Evolutionary conservation across 2,113 vertebrate species (phyloP).

Genomic region (Stercorarius parasiticus): DNA sequence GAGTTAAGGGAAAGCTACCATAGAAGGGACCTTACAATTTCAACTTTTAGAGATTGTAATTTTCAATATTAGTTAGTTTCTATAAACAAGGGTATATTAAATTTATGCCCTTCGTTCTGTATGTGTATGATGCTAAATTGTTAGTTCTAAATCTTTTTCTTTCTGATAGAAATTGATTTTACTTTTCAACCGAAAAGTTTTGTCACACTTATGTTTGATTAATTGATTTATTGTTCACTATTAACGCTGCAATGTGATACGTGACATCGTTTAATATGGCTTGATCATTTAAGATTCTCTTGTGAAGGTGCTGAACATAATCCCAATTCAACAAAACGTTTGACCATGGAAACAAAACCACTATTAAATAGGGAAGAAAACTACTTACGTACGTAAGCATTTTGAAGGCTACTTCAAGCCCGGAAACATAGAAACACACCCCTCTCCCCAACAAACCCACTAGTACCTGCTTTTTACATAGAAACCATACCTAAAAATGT

Average conservation of each 20-base stretch:
- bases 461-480: neutral
- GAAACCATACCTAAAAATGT: neutral
- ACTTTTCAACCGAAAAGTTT: neutral
- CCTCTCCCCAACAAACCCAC: neutral
- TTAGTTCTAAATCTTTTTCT: neutral
- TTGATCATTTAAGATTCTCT: neutral
- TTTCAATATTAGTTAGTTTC: neutral
- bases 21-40: neutral
- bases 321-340: neutral
- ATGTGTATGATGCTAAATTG: neutral
- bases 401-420: neutral
- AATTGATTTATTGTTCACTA: neutral
- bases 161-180: neutral
- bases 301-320: neutral
- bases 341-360: neutral
- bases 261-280: neutral
- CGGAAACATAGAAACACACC: neutral
- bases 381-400: neutral
- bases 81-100: neutral
- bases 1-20: neutral
- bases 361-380: neutral
- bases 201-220: neutral
- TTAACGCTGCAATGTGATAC: neutral
- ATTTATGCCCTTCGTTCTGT: neutral
- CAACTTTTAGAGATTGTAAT: neutral